These are phyloP conservation scores for Itoplectis maculator DNA, from an alignment of 2,888 invertebrate genomes.

Conservation along the genomic window DNA sequence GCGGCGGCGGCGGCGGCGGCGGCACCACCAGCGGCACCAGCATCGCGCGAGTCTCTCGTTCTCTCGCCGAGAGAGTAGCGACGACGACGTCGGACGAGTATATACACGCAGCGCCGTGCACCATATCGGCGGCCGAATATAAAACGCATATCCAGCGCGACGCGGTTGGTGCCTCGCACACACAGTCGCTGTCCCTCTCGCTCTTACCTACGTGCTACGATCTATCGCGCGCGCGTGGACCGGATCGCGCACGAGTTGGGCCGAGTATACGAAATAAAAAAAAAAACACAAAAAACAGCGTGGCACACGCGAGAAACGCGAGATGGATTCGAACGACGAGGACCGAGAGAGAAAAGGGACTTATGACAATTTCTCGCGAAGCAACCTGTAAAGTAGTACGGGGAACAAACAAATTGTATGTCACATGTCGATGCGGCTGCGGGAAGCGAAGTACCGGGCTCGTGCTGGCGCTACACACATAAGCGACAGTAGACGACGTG, in stretches of 20 bases:
- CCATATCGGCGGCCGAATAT: conserved; percentile 58
- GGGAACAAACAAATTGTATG: background rate
- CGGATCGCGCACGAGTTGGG: no score
- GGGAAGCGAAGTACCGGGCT: no score
- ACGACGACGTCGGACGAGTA: conserved; percentile 34
- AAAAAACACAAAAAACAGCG: no score
- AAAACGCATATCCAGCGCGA: conserved; percentile 64
- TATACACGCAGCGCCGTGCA: conserved; percentile 21
- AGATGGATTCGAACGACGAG: no score
- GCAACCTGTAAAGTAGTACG: background rate
- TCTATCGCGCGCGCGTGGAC: background rate
- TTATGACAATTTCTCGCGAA: background rate
- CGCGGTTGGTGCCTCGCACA: conserved; percentile 63
- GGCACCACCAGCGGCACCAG: conserved; percentile 55
- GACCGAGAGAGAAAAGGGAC: background rate
- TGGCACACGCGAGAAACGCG: no score
- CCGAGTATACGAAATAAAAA: conserved; percentile 1
- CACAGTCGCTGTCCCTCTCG: no score
- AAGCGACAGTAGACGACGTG: no score
- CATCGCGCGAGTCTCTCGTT: conserved; percentile 55
- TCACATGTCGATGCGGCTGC: no score
- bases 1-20: conserved; percentile 32
- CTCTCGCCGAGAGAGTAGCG: conserved; percentile 57
- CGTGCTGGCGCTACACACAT: no score
- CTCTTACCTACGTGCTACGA: conserved; percentile 35